Evolutionary conservation across 2,797 vertebrate species (phyloP).

Genomic region (Acipenser ruthenus): DNA sequence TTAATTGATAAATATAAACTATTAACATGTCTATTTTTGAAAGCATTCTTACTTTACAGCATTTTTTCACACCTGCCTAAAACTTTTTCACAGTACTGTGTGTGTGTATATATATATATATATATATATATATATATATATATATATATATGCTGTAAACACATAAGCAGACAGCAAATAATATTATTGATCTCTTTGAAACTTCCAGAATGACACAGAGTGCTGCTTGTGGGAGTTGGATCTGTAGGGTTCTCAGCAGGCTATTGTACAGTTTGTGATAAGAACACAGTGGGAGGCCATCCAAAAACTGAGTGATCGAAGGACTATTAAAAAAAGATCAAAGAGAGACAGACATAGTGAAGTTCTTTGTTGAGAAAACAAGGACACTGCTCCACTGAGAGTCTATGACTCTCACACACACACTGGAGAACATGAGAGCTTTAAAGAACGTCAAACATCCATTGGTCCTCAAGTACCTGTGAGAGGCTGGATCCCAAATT

Average conservation of each 20-base stretch:
- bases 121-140: neutral
- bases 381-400: constrained; percentile 32
- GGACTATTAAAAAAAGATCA: constrained; percentile 26
- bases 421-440: too few species aligned
- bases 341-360: neutral
- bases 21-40: too few species aligned
- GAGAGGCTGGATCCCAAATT: constrained; percentile 10
- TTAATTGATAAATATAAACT: too few species aligned
- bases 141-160: neutral
- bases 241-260: neutral
- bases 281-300: constrained; percentile 29
- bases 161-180: neutral
- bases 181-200: constrained; percentile 30
- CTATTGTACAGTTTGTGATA: constrained; percentile 19
- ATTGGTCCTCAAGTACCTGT: constrained; percentile 27
- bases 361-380: neutral
- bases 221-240: constrained; percentile 24
- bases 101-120: neutral
- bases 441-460: too few species aligned
- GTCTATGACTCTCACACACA: neutral
- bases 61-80: too few species aligned
- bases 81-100: too few species aligned
- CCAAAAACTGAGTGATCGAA: constrained; percentile 18
- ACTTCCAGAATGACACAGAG: constrained; percentile 17
- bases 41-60: too few species aligned